Evolutionary conservation across 2,797 vertebrate genomes (phyloP).

Genomic region (Micrastur ruficollis): DNA sequence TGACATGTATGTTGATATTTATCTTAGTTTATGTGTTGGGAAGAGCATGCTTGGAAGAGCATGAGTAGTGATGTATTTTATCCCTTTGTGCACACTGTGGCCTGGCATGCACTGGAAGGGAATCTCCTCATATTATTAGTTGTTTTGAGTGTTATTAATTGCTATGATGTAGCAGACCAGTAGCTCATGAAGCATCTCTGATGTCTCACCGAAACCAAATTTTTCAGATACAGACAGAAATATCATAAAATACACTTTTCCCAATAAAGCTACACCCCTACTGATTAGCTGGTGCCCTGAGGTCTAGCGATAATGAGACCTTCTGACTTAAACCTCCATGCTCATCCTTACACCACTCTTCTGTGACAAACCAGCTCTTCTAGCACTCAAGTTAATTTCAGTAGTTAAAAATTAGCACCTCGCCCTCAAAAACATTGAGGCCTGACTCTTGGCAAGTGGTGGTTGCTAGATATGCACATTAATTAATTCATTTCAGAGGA

Average conservation of each 20-base stretch:
- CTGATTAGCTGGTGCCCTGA: not conserved
- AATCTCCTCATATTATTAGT: not conserved
- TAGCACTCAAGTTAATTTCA: not conserved
- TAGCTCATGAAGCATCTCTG: not conserved
- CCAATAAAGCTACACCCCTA: not conserved
- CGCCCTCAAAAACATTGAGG: fast-evolving
- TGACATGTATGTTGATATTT: not conserved
- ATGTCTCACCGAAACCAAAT: not conserved
- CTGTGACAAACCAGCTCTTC: not conserved
- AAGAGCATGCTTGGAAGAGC: not conserved
- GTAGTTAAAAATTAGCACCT: not conserved
- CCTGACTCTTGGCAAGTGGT: not conserved
- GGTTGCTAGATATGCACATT: not conserved
- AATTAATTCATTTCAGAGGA: not conserved
- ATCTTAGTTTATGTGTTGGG: not conserved
- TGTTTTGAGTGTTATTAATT: not conserved
- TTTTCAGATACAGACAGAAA: not conserved
- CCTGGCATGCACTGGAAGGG: not conserved
- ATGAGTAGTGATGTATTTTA: not conserved
- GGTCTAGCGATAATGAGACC: not conserved
- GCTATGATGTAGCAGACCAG: not conserved
- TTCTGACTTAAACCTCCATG: not conserved
- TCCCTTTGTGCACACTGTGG: not conserved
- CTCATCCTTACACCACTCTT: not conserved
- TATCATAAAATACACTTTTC: not conserved